A percentile compares a stretch with the other conserved stretches of the same genome.
These are phyloP conservation scores for Aspidiotus rigidus DNA, from an alignment of 2,888 invertebrate genomes.

Conservation along the genomic window DNA sequence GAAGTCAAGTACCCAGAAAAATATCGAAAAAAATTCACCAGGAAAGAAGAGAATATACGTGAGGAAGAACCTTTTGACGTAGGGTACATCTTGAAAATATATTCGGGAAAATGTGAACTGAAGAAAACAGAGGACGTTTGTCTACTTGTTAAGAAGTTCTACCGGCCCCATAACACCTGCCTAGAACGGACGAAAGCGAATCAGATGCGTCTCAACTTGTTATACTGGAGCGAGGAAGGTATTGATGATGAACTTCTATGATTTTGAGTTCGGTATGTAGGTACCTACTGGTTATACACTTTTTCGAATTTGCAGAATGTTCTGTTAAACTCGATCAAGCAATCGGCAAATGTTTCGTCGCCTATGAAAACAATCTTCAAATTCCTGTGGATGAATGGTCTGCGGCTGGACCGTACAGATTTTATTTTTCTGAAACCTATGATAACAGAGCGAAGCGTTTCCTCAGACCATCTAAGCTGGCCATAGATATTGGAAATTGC, in stretches of 20 bases:
- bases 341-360: constrained; percentile 59
- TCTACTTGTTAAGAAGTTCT: constrained; percentile 59
- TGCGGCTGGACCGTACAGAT: constrained; percentile 55
- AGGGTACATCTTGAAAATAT: constrained; percentile 58
- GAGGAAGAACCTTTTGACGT: constrained; percentile 59
- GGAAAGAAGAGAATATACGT: constrained; percentile 48
- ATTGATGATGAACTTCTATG: constrained; percentile 32
- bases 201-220: constrained; percentile 59
- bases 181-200: constrained; percentile 50
- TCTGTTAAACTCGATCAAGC: constrained; percentile 54
- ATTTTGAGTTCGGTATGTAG: too few relatives aligned
- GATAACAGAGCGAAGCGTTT: constrained; percentile 50
- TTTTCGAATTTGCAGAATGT: constrained; percentile 43
- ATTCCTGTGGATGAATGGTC: constrained; percentile 52
- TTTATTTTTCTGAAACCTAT: constrained; percentile 65
- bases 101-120: constrained; percentile 40
- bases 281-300: too few relatives aligned
- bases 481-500: constrained; percentile 50
- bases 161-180: constrained; percentile 65
- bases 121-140: constrained; percentile 52
- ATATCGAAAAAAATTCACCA: constrained; percentile 60
- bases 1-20: constrained; percentile 70
- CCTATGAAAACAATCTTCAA: constrained; percentile 54
- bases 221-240: constrained; percentile 72
- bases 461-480: constrained; percentile 53